phyloP scores from a whole-genome alignment of 2,888 invertebrate genomes.

The Synergus gifuensis region DNA sequence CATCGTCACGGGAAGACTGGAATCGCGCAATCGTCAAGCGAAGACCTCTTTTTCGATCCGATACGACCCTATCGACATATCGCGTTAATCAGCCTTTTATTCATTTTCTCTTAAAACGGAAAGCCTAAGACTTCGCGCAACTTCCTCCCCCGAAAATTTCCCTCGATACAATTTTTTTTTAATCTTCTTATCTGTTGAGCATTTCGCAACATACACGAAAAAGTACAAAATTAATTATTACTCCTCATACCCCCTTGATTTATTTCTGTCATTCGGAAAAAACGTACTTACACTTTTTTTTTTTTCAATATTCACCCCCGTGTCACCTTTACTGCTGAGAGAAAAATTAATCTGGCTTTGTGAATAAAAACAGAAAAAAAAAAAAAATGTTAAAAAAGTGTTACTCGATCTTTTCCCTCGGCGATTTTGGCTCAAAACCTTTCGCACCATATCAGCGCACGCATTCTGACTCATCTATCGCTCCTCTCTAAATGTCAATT shows the following conservation, averaged over 20 bases:
- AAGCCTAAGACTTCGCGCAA: slow-evolving; percentile 5
- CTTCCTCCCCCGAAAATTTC: slow-evolving; percentile 43
- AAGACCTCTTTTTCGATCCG: slow-evolving; percentile 5
- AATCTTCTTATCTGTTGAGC: slow-evolving; percentile 67
- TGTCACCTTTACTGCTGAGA: slow-evolving; percentile 46
- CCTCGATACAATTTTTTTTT: slow-evolving; percentile 52
- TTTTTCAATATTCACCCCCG: slow-evolving; percentile 43
- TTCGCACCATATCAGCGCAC: slow-evolving; percentile 43
- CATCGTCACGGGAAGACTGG: slow-evolving; percentile 64
- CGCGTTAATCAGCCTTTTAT: slow-evolving; percentile 54
- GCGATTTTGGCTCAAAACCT: slow-evolving; percentile 15
- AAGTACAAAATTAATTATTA: slow-evolving; percentile 76
- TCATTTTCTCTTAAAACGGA: slow-evolving; percentile 36
- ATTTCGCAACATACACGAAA: slow-evolving; percentile 75
- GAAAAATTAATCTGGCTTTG: slow-evolving; percentile 47
- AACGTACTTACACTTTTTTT: slow-evolving; percentile 51
- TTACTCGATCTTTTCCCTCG: not conserved
- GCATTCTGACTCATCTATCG: not conserved
- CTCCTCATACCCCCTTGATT: slow-evolving; percentile 64
- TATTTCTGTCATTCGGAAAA: slow-evolving; percentile 57
- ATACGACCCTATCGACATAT: not conserved
- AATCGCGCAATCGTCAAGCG: slow-evolving; percentile 27
- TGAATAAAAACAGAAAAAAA: not conserved
- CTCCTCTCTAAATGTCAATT: slow-evolving; percentile 1
- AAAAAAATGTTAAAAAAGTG: not conserved